Evolutionary conservation across 2,888 invertebrate genomes (phyloP).

Genomic region (Cheilosia soror): DNA sequence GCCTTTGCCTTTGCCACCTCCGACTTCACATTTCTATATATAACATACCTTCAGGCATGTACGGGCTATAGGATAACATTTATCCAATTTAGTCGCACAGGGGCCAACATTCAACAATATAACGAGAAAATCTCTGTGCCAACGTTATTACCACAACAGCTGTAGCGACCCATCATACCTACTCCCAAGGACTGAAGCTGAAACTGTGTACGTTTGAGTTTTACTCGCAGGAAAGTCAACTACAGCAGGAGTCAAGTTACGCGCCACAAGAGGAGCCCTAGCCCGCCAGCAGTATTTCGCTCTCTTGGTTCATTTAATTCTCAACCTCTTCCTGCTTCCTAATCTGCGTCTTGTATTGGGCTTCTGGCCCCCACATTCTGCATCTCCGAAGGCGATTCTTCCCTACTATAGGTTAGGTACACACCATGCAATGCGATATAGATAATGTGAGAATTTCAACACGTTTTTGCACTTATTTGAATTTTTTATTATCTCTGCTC

Average conservation of each 20-base stretch:
- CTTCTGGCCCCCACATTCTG: neutral
- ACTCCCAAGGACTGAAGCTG: neutral
- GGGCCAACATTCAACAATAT: neutral
- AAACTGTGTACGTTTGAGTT: neutral
- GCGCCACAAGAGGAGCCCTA: slow-evolving; percentile 5
- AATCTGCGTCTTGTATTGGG: slow-evolving; percentile 20
- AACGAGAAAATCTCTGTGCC: slow-evolving; percentile 43
- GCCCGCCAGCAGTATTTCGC: slow-evolving; percentile 21
- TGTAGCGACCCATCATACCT: neutral
- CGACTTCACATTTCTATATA: neutral
- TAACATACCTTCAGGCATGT: slow-evolving; percentile 35
- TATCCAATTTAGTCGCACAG: slow-evolving; percentile 53
- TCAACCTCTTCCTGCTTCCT: slow-evolving; percentile 8
- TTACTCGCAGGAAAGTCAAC: slow-evolving; percentile 12
- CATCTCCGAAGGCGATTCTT: slow-evolving; percentile 44
- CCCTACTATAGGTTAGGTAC: neutral
- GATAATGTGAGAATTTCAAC: slow-evolving; percentile 61
- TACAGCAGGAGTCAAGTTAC: slow-evolving; percentile 24
- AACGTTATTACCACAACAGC: slow-evolving; percentile 41
- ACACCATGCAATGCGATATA: slow-evolving; percentile 28
- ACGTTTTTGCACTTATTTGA: slow-evolving; percentile 70
- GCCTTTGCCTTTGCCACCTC: slow-evolving; percentile 15
- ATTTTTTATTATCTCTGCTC: slow-evolving; percentile 41
- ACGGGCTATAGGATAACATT: slow-evolving; percentile 47
- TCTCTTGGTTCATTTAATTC: slow-evolving; percentile 46